Conservation (phyloP, 2,797 vertebrate species). For the Tragelaphus oryx region DNA sequence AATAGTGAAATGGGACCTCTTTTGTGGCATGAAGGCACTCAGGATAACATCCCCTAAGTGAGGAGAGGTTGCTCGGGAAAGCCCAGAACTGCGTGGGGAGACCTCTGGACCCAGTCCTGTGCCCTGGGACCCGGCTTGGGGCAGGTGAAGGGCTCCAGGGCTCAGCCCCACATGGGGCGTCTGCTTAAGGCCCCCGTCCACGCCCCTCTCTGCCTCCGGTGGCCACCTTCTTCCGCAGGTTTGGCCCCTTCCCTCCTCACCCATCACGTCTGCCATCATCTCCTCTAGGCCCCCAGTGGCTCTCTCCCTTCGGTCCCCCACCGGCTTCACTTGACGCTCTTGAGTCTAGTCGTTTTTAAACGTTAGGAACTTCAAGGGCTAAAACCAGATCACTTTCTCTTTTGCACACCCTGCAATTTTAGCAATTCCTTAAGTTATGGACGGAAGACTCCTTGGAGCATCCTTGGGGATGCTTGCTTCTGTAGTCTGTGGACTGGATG, state of each 20-base stretch:
- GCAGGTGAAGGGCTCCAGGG: background rate
- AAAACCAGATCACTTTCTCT: background rate
- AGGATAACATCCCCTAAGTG: background rate
- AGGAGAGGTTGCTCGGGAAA: background rate
- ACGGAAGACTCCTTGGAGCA: background rate
- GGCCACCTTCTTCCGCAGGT: too few relatives aligned
- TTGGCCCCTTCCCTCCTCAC: background rate
- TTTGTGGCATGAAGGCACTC: background rate
- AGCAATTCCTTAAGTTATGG: background rate
- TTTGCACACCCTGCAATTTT: background rate
- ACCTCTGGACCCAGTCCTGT: background rate
- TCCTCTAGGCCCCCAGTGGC: background rate
- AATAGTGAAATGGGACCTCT: background rate
- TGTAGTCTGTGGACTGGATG: background rate
- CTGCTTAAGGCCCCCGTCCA: accelerated
- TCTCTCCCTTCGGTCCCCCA: background rate
- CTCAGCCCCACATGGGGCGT: accelerated
- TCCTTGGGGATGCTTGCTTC: background rate
- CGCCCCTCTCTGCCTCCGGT: background rate
- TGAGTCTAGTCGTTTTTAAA: background rate
- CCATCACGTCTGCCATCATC: background rate
- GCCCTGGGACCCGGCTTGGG: background rate
- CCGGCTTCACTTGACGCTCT: background rate
- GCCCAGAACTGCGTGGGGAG: background rate
- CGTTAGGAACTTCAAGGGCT: background rate